These are phyloP conservation scores for Ptilorrhoa leucosticta DNA, from an alignment of 2,113 vertebrate genomes.

Conservation along the genomic window DNA sequence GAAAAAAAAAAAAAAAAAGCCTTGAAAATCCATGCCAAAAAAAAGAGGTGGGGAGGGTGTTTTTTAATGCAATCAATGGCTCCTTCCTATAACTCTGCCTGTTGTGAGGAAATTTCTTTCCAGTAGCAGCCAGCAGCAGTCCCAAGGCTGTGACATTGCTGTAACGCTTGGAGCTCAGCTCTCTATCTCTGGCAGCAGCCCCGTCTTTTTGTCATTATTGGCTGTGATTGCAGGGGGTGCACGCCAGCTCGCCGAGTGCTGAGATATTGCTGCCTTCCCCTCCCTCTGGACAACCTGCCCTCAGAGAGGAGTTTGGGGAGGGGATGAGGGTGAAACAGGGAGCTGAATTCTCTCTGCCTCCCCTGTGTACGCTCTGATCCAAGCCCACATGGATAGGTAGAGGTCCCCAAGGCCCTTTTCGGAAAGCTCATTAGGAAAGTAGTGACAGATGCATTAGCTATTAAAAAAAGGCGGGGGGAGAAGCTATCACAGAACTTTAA, in stretches of 20 bases:
- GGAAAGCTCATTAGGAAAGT: constrained; percentile 64
- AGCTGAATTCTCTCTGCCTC: background rate
- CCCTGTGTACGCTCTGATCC: background rate
- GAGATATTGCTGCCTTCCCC: constrained; percentile 39
- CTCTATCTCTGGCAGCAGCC: constrained; percentile 60
- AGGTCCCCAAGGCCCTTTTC: constrained; percentile 43
- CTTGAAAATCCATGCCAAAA: constrained; percentile 23
- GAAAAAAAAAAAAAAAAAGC: background rate
- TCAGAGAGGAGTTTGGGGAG: constrained; percentile 17
- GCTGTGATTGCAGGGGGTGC: constrained; percentile 53
- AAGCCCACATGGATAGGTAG: constrained; percentile 43
- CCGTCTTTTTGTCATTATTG: constrained; percentile 58
- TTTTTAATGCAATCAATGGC: constrained; percentile 55
- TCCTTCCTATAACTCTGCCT: constrained; percentile 53
- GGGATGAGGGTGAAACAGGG: background rate
- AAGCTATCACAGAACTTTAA: constrained; percentile 51
- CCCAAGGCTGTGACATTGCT: constrained; percentile 62
- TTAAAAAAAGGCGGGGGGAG: constrained; percentile 11
- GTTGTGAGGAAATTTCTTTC: constrained; percentile 58
- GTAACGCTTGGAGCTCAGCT: constrained; percentile 47
- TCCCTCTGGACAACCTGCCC: constrained; percentile 54
- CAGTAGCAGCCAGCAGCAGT: constrained; percentile 60
- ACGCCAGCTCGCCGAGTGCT: constrained; percentile 49
- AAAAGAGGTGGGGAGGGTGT: constrained; percentile 30
- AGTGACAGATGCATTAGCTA: constrained; percentile 58